Base-by-base conservation (phyloP, 1,140 invertebrate genomes). In the Aleiodes sp. region DNA sequence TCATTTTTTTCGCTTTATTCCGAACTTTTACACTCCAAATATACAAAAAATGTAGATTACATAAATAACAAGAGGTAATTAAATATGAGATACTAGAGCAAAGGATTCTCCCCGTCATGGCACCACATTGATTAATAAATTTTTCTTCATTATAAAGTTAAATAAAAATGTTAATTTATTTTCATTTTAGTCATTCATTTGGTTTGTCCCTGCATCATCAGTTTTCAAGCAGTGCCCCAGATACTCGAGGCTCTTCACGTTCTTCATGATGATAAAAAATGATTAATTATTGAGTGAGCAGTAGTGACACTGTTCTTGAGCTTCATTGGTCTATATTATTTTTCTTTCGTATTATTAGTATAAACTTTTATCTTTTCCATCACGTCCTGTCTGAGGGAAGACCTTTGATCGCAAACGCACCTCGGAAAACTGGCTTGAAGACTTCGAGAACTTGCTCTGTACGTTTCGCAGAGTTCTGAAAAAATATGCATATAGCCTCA, bases 401-500 rank as follows among this genome's bases (percentile, higher is more conserved):
- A 0, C 90, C 91, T 75, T 91, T 90, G 61, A 91, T 91, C 43
- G 89, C 87, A 72, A 92, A 88, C 7, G 84, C 86, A n/a, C 90
- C 90, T 1, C 90, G 87, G 79, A 92, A 91, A 28, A 92, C 74
- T 0, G 90, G 90, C 63, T 90, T 90, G 77, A 92, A 91, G 8
- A 91, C 83, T 26, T 91, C 85, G 56, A 91, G 79, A 72, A 92
- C 86, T 0, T 87, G 88, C 71, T 90, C 88, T 67, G 91, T 91
- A 46, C 91, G 87, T 56, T 89, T 89, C 9, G 91, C 91, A n/a
- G 91, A 90, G 74, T 90, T 91, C 91, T 92, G 6, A 43, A 1
- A 59, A 24, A 31, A n/a, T n/a, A 16, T 21, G 12, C n/a, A n/a
- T n/a, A n/a, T n/a, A n/a, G n/a, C n/a, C n/a, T n/a, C n/a, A n/a